phyloP scores from a whole-genome alignment of 2,113 vertebrate genomes.

The Scalopus aquaticus region DNA sequence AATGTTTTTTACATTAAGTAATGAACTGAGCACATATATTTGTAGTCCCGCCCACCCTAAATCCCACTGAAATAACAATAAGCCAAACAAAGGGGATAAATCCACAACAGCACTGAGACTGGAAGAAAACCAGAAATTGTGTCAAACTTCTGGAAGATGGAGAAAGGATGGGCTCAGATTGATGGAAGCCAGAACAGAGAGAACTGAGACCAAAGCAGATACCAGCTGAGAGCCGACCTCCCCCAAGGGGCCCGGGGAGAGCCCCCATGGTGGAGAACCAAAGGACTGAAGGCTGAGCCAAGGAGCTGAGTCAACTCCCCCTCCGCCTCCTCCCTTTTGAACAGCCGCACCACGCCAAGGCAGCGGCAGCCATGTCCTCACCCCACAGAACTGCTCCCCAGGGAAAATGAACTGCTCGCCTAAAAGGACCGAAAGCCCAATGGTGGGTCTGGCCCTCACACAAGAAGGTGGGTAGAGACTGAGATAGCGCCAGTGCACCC shows the following conservation, averaged over 20 bases:
- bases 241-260: fast-evolving
- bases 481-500: not conserved
- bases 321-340: not conserved
- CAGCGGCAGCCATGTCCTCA: not conserved
- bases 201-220: not conserved
- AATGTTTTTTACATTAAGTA: constrained; percentile 9
- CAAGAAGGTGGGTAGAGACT: not conserved
- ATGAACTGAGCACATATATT: not conserved
- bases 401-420: not conserved
- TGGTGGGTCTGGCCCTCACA: not conserved
- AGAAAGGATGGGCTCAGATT: not conserved
- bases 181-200: not conserved
- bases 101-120: not conserved
- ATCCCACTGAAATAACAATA: constrained; percentile 12
- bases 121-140: not conserved
- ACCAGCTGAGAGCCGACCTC: not conserved
- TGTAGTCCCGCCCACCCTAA: not conserved
- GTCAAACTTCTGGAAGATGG: not conserved
- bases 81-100: not conserved
- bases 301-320: not conserved
- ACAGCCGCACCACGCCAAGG: not conserved
- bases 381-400: not conserved
- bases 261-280: not conserved
- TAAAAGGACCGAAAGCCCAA: not conserved
- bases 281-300: not conserved